These are phyloP conservation scores for Hyalella azteca DNA, from an alignment of 2,888 invertebrate species.

Conservation along the genomic window DNA sequence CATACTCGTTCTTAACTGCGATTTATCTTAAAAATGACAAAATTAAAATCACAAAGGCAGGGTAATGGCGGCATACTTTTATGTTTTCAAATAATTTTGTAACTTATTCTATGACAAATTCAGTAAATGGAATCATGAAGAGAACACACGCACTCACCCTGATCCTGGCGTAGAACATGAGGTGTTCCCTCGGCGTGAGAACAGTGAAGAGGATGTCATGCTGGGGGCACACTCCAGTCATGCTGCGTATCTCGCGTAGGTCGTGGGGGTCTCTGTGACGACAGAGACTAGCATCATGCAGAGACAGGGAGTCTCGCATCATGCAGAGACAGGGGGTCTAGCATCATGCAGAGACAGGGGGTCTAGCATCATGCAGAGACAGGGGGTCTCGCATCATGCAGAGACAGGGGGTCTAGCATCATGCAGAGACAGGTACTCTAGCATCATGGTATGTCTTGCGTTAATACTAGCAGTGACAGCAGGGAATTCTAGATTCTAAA, in stretches of 20 bases:
- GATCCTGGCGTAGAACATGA: slow-evolving; percentile 81
- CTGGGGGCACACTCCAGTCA: slow-evolving; percentile 87
- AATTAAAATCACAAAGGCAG: too few relatives aligned
- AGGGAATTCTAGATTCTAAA: too few relatives aligned
- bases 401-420: neutral
- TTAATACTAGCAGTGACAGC: too few relatives aligned
- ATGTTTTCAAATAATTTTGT: too few relatives aligned
- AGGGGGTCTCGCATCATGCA: neutral
- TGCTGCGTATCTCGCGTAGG: slow-evolving; percentile 77
- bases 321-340: neutral
- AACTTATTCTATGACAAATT: neutral
- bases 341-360: neutral
- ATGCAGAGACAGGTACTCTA: neutral
- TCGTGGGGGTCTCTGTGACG: slow-evolving; percentile 72
- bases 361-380: neutral
- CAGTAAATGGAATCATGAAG: neutral
- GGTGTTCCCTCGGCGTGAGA: slow-evolving; percentile 79
- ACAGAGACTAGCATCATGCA: neutral
- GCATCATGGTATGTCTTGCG: too few relatives aligned
- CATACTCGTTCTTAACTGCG: too few relatives aligned
- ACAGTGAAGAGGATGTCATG: slow-evolving; percentile 83
- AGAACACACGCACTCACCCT: slow-evolving; percentile 69
- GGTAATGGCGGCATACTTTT: too few relatives aligned
- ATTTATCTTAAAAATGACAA: too few relatives aligned
- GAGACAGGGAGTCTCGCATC: neutral